phyloP scores from a whole-genome alignment of 2,888 invertebrate genomes.

The Orchesella flavescens region DNA sequence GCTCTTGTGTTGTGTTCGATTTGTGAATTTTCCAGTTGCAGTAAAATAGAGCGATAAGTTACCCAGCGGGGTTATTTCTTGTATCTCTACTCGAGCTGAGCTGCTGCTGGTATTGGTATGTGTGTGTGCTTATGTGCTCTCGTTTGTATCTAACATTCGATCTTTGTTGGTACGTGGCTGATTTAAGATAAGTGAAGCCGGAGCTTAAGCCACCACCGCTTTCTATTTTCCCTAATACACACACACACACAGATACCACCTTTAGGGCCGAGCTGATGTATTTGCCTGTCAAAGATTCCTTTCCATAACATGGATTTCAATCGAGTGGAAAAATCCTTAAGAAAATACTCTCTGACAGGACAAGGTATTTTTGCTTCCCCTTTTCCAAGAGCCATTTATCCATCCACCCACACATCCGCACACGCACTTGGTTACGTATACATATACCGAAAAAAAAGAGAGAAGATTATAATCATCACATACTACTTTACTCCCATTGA shows the following conservation, averaged over 20 bases:
- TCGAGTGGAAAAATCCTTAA: slow-evolving; percentile 69
- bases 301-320: slow-evolving; percentile 71
- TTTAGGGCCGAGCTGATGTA: slow-evolving; percentile 61
- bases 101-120: no score
- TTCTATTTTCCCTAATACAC: neutral
- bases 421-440: slow-evolving; percentile 11
- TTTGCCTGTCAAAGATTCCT: slow-evolving; percentile 69
- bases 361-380: slow-evolving; percentile 38
- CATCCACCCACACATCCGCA: slow-evolving; percentile 44
- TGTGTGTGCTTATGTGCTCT: slow-evolving; percentile 1
- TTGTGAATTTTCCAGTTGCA: neutral
- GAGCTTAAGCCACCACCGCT: neutral
- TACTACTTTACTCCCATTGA: neutral
- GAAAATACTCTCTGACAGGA: slow-evolving; percentile 68
- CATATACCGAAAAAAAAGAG: neutral
- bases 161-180: slow-evolving; percentile 51
- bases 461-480: slow-evolving; percentile 21
- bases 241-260: neutral
- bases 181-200: slow-evolving; percentile 41
- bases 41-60: slow-evolving; percentile 51
- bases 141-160: slow-evolving; percentile 9
- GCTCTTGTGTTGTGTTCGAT: neutral
- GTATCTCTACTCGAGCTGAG: neutral
- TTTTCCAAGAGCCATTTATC: slow-evolving; percentile 54
- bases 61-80: slow-evolving; percentile 48